Evolutionary conservation across 2,113 vertebrate genomes (phyloP).

Genomic region (Meleagris gallopavo): DNA sequence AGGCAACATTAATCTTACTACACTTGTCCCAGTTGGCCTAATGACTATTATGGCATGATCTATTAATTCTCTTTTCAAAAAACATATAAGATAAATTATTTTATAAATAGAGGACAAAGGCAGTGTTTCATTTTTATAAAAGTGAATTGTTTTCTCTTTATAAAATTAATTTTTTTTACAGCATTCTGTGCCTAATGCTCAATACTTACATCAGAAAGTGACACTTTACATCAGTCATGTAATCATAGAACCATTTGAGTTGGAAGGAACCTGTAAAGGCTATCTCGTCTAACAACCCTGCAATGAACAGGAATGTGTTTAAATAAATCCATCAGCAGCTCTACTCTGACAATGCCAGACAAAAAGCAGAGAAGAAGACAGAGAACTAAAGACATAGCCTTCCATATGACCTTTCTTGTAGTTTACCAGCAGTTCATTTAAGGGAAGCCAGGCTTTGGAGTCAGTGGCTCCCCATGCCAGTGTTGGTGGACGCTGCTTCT

Average conservation of each 20-base stretch:
- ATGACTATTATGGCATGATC: neutral
- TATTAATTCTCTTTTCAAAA: neutral
- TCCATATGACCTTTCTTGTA: neutral
- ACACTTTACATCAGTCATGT: neutral
- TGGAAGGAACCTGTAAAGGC: no score
- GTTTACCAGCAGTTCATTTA: neutral
- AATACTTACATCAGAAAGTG: neutral
- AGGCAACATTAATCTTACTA: constrained; percentile 3
- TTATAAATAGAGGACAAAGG: neutral
- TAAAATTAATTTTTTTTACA: neutral
- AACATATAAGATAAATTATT: neutral
- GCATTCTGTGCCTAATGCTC: neutral
- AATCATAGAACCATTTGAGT: no score
- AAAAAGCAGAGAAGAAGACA: neutral
- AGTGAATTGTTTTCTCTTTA: neutral
- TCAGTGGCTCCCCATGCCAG: neutral
- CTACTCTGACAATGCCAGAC: neutral
- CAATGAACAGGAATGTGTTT: neutral
- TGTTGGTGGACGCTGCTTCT: neutral
- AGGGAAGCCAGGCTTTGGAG: neutral
- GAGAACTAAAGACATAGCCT: neutral
- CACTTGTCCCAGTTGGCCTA: neutral
- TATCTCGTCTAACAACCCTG: no score
- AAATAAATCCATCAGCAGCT: neutral
- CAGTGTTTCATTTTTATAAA: neutral